phyloP scores from a whole-genome alignment of 1,140 invertebrate genomes.

The Dinoponera quadriceps region DNA sequence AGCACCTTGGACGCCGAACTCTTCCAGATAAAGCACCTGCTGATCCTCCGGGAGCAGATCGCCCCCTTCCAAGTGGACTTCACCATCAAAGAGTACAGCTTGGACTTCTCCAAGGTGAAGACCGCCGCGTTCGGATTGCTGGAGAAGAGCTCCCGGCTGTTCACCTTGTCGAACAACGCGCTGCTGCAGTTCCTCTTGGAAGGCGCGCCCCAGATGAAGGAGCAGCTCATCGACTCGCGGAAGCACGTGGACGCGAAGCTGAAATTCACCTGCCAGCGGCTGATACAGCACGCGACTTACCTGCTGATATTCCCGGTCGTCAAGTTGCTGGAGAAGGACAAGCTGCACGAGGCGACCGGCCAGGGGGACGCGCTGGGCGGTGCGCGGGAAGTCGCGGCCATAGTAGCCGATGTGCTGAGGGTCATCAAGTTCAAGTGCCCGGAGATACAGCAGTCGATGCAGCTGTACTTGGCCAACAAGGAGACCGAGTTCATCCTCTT shows the following conservation, averaged over 20 bases:
- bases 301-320: constrained; percentile 91
- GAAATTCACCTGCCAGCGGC: constrained; percentile 95
- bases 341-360: constrained; percentile 83
- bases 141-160: constrained; percentile 94
- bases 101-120: constrained; percentile 96
- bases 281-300: constrained; percentile 93
- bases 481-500: constrained; percentile 99
- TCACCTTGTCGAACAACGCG: constrained; percentile 96
- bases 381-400: constrained; percentile 79
- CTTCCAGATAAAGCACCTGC: constrained; percentile 98
- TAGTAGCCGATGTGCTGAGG: constrained; percentile 88
- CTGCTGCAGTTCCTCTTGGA: constrained; percentile 96
- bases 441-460: constrained; percentile 94
- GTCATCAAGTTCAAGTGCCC: constrained; percentile 93
- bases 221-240: constrained; percentile 96
- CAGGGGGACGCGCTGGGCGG: constrained; percentile 87
- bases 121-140: constrained; percentile 94
- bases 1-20: constrained; percentile 95
- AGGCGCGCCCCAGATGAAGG: constrained; percentile 96
- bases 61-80: constrained; percentile 99
- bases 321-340: constrained; percentile 91
- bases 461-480: constrained; percentile 97
- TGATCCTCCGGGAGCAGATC: constrained; percentile 98
- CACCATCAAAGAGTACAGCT: constrained; percentile 94
- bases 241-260: constrained; percentile 97